Base-by-base conservation (phyloP, 1,140 invertebrate species). In the Pachypeltis micranthus region DNA sequence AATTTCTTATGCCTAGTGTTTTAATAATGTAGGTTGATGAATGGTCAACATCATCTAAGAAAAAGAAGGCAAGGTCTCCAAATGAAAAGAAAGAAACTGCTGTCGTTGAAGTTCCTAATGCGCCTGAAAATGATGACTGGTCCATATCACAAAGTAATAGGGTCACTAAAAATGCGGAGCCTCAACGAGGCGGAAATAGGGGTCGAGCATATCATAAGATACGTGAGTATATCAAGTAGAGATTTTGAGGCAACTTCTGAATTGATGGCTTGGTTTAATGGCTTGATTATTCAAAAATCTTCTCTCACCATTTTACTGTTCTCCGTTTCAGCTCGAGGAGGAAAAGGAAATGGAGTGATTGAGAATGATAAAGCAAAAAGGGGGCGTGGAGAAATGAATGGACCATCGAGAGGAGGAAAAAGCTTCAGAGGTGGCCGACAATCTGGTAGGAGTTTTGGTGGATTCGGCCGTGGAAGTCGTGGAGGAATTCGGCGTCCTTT, bases 31-130 rank as follows among this genome's bases (percentile, higher is more conserved):
- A 51, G 47, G 12, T 21, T 25, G 55, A 57, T 57, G 84, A 85
- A 74, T 90, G 87, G 87, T 82, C 84, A 69, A 87, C 83, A 59
- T 83, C 81, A 23, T 78, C 88, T 25, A 92, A 91, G 75, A 93
- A 92, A 77, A 91, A 90, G 77, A 93, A 91, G 77, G 44, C 31
- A 28, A 61, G 57, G 86, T 83, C 71, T 80, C 83, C 63, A 24
- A 63, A 44, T 25, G 66, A 66, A 12, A 66, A 67, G 27, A 62
- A 34, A 58, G 63, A 24, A 51, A 63, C 21, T 67, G 67, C 16
- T 68, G 61, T 4, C 69, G 69, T 25, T 25, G 62, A 63, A 16
- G 54, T 51, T 14, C 21, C 47, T 14, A 21, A 10, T 4, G 3
- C 47, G 4, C 12, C 47, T 0, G 74, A 74, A 62, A 73, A 73